Conservation (phyloP, 2,797 vertebrate species). For the Cirrhinus mrigala region DNA sequence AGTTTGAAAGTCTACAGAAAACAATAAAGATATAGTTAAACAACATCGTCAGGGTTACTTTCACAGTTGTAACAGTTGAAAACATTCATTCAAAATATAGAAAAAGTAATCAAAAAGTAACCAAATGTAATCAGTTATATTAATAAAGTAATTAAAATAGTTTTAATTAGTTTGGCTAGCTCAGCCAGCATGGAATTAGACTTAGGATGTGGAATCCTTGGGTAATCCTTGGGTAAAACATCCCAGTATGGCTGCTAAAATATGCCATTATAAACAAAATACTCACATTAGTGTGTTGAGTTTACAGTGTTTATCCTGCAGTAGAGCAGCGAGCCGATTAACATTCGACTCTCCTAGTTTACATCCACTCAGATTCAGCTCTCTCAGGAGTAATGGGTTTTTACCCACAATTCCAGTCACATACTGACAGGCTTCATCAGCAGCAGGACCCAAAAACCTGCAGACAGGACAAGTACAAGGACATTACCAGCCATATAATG, state of each 20-base stretch:
- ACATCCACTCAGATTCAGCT: background rate
- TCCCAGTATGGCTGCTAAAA: background rate
- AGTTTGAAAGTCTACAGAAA: background rate
- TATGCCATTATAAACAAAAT: background rate
- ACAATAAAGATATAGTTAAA: background rate
- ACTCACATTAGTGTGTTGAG: constrained; percentile 3
- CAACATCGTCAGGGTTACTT: too few species aligned
- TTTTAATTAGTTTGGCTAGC: too few species aligned
- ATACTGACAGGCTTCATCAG: background rate
- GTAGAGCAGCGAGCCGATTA: background rate
- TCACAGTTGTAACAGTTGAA: too few species aligned
- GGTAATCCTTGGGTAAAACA: too few species aligned
- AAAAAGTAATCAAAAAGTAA: too few species aligned
- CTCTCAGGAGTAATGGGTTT: background rate
- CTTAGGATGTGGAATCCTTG: too few species aligned
- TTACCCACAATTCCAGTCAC: background rate
- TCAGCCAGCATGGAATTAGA: too few species aligned
- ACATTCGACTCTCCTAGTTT: background rate
- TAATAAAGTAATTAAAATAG: background rate
- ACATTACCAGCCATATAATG: background rate
- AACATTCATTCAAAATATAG: too few species aligned
- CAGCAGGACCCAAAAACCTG: background rate
- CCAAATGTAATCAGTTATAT: background rate
- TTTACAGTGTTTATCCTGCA: constrained; percentile 7
- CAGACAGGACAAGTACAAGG: background rate